A percentile compares a stretch with the other conserved stretches of the same genome.
These are phyloP conservation scores for Acanthornis magna DNA, from an alignment of 2,797 vertebrate genomes.

Conservation along the genomic window DNA sequence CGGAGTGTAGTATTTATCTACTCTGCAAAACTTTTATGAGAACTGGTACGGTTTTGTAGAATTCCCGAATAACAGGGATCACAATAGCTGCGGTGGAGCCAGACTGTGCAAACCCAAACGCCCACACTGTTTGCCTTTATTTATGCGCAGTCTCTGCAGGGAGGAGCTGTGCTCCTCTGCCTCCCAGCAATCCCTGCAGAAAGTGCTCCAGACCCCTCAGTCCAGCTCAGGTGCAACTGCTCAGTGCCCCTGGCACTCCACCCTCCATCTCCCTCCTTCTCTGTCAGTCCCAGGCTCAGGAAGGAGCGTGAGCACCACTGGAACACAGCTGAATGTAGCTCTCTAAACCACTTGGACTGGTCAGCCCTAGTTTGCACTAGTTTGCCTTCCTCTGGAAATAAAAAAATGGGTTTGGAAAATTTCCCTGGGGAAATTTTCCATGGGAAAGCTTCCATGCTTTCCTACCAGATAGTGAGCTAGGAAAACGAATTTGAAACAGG, in stretches of 20 bases:
- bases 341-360: background rate
- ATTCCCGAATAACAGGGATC: constrained; percentile 33
- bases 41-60: constrained; percentile 25
- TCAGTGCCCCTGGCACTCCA: rapidly evolving
- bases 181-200: background rate
- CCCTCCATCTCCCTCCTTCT: background rate
- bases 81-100: constrained; percentile 37
- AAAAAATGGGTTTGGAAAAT: background rate
- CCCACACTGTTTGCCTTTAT: background rate
- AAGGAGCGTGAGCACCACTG: background rate
- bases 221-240: background rate
- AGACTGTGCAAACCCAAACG: background rate
- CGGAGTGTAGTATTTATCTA: constrained; percentile 19
- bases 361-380: background rate
- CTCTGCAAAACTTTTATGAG: constrained; percentile 49
- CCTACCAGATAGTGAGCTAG: background rate
- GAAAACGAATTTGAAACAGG: background rate
- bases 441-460: background rate
- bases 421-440: background rate
- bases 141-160: background rate
- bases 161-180: background rate
- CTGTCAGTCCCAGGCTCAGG: background rate
- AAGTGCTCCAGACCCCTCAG: background rate
- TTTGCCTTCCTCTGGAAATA: background rate
- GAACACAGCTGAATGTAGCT: background rate